Base-by-base conservation (phyloP, 2,113 vertebrate genomes). In the Sebastes fasciatus region DNA sequence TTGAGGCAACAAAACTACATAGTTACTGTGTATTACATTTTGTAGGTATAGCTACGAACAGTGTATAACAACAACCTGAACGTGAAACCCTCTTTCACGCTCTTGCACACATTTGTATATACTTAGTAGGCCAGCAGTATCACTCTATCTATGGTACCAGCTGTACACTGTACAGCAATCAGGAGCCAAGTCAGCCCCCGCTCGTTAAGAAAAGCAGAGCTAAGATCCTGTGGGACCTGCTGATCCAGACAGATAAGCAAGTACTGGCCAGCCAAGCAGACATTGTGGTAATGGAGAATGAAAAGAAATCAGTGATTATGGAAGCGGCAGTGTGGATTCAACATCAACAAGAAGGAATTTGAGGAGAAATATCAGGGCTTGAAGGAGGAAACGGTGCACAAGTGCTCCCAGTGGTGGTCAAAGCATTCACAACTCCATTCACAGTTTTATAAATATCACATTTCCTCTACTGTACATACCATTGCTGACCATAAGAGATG, bases 211-310 rank as follows among this genome's bases (percentile, higher is more conserved):
- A 52, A 23, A 67, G 21, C 17, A 68, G 43, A 54, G 51, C 34
- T 70, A 58, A 73, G 48, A 57, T 74, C 69, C 55, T 49, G 1
- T 58, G 79, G 78, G 61, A 57, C 46, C 42, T 73, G 17, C 57
- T 49, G 75, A 86, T 79, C 46, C 46, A 83, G 61, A 80, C 71
- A 83, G 66, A 83, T 52, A 61, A 71, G 48, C 54, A 55, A 40
- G 54, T 46, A 61, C 61, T 72, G 21, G 21, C 17, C 67, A 77
- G 48, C 62, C 49, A 63, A 57, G 67, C 63, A 62, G 40, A 65
- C 60, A 79, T 61, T 74, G 82, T 64, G 49, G 17, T 57, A 63
- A 52, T 76, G 13, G 13, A 34, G 74, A 76, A 62, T n/a, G 45
- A 60, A 64, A 9, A 70, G 17, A 62, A 72, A 61, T 58, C 21